Percentiles rank a stretch among this genome's conserved stretches.
Evolutionary conservation across 2,113 vertebrate species (phyloP).

Genomic region (Phaetusa simplex): DNA sequence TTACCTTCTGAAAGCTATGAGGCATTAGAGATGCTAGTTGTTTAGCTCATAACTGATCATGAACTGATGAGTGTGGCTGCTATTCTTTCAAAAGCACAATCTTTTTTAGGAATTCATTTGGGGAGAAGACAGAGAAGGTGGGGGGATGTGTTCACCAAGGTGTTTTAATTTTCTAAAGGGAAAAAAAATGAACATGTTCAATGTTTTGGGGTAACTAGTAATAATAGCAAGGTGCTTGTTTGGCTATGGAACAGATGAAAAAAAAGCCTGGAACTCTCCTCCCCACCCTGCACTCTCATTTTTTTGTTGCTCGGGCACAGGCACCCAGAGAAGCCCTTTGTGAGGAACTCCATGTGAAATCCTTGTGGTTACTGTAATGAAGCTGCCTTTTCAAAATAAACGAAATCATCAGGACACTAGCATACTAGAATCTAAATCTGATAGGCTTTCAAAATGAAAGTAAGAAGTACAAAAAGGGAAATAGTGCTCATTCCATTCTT

Average conservation of each 20-base stretch:
- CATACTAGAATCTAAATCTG: background rate
- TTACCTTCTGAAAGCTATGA: background rate
- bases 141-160: background rate
- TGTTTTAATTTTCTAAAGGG: background rate
- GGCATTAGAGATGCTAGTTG: background rate
- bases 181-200: accelerated
- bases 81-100: background rate
- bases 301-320: background rate
- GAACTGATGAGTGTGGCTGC: background rate
- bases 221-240: background rate
- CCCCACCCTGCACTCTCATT: background rate
- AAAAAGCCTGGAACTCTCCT: background rate
- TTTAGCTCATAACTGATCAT: background rate
- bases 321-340: background rate
- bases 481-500: background rate
- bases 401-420: background rate
- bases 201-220: background rate
- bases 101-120: background rate
- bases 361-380: background rate
- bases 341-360: background rate
- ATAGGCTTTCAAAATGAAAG: background rate
- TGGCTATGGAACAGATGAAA: background rate
- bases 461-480: background rate
- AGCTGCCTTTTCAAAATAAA: background rate
- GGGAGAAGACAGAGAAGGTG: background rate